phyloP scores from a whole-genome alignment of 2,888 invertebrate genomes.

The Axea sp. region DNA sequence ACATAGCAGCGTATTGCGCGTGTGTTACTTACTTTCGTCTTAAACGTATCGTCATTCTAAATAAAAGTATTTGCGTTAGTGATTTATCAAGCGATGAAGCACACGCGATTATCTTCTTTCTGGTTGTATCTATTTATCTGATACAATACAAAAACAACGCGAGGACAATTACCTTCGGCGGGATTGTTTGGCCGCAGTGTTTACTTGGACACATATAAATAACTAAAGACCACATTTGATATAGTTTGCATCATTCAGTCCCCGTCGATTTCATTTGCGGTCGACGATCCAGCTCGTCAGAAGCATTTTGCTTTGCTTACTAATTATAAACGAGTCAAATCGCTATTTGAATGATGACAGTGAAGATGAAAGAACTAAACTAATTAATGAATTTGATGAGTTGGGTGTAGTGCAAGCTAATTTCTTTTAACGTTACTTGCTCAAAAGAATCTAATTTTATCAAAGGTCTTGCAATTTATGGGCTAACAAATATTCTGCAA shows the following conservation, averaged over 20 bases:
- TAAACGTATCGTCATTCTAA: conserved; percentile 42
- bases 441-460: too few relatives aligned
- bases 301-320: conserved; percentile 12
- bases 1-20: conserved; percentile 52
- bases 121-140: conserved; percentile 69
- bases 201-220: conserved; percentile 40
- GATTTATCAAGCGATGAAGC: conserved; percentile 75
- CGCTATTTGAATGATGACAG: conserved; percentile 15
- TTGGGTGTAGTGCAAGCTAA: too few relatives aligned
- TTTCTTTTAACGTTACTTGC: too few relatives aligned
- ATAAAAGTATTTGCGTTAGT: conserved; percentile 67
- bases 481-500: too few relatives aligned
- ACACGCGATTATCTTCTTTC: conserved; percentile 68
- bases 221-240: conserved; percentile 40
- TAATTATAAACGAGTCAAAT: conserved; percentile 10
- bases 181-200: conserved; percentile 38
- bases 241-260: conserved; percentile 58
- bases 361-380: conserved; percentile 17
- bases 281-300: conserved; percentile 62
- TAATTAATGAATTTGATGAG: conserved; percentile 4
- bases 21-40: conserved; percentile 13
- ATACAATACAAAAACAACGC: conserved; percentile 67
- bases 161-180: conserved; percentile 46
- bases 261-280: conserved; percentile 48
- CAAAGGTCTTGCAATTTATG: too few relatives aligned